phyloP scores from a whole-genome alignment of 2,797 vertebrate genomes.

The Pangasius mekongensis region DNA sequence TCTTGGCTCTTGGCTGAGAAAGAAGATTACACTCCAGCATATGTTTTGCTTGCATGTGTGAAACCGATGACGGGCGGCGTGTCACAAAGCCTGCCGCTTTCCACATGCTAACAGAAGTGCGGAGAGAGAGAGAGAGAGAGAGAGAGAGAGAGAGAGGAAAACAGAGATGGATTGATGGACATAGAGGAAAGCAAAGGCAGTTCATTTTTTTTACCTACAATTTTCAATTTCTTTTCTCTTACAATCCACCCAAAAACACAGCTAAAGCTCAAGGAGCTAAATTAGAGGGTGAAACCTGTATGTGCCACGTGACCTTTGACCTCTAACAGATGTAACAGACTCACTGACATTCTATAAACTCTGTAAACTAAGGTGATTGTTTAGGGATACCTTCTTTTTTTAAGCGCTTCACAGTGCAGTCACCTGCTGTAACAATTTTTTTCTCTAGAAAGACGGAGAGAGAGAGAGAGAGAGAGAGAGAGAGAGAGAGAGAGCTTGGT shows the following conservation, averaged over 20 bases:
- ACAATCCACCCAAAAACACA: background rate
- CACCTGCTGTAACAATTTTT: background rate
- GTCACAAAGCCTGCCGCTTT: conserved; percentile 39
- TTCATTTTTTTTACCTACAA: background rate
- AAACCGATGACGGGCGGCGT: conserved; percentile 39
- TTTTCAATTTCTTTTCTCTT: background rate
- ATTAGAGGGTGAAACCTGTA: background rate
- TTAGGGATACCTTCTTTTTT: background rate
- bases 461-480: background rate
- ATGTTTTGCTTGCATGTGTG: conserved; percentile 57
- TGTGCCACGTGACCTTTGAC: conserved; percentile 1
- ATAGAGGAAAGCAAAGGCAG: background rate
- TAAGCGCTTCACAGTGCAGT: background rate
- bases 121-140: conserved; percentile 16
- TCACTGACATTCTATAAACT: background rate
- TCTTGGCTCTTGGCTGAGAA: conserved; percentile 51
- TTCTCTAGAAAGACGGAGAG: background rate
- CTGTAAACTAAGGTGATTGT: background rate
- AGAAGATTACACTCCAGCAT: conserved; percentile 54
- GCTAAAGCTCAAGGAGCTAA: background rate
- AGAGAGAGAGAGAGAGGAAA: background rate
- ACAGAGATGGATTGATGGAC: conserved; percentile 10
- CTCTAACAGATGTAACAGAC: background rate
- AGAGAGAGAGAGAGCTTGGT: background rate
- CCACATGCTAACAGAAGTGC: conserved; percentile 29